Conservation (phyloP, 2,113 vertebrate species). For the Monarcha castaneiventris region DNA sequence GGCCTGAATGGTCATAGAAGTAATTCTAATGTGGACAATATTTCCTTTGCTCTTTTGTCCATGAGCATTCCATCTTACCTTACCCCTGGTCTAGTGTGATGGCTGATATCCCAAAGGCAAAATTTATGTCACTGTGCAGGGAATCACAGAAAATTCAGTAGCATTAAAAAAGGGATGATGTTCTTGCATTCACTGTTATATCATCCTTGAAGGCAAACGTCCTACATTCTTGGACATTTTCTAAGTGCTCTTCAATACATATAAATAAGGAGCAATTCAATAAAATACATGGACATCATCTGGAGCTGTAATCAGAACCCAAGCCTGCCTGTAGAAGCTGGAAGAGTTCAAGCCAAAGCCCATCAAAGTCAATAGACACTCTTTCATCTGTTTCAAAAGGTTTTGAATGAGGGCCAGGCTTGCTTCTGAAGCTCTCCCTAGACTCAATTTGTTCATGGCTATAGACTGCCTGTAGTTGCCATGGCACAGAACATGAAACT, state of each 20-base stretch:
- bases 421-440: not conserved
- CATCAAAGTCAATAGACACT: not conserved
- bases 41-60: not conserved
- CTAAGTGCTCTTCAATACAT: not conserved
- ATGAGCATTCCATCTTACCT: not conserved
- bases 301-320: not conserved
- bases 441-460: not conserved
- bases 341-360: conserved; percentile 6
- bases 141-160: not conserved
- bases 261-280: not conserved
- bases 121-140: not conserved
- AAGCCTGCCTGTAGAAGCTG: not conserved
- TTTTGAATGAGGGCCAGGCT: not conserved
- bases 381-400: not conserved
- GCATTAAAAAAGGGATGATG: not conserved
- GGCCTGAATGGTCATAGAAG: not conserved
- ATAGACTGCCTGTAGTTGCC: not conserved
- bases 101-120: not conserved
- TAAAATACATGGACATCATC: not conserved
- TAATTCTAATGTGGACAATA: not conserved
- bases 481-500: not conserved
- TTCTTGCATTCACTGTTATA: not conserved
- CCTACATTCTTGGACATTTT: not conserved
- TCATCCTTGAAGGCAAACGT: not conserved
- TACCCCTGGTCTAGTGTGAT: not conserved